These are phyloP conservation scores for Sycophila texana DNA, from an alignment of 2,888 invertebrate species.

Conservation along the genomic window DNA sequence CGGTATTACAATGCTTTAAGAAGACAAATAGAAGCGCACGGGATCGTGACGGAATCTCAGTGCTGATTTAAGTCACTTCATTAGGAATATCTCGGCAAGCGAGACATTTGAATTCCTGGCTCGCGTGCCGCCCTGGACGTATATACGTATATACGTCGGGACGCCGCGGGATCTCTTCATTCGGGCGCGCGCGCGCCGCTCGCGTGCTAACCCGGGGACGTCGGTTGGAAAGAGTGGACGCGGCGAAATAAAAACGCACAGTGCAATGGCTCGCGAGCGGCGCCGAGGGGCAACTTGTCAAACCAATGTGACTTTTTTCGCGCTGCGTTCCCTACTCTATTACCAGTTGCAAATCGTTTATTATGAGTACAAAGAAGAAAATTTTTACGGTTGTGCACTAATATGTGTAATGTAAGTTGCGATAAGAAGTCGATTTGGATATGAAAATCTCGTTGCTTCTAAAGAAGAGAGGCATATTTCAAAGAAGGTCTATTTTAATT, in stretches of 20 bases:
- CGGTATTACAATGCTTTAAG: slow-evolving; percentile 31
- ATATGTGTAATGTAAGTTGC: too few relatives aligned
- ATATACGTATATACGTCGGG: slow-evolving; percentile 17
- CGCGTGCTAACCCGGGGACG: not conserved
- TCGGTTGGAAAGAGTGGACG: not conserved
- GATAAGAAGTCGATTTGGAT: too few relatives aligned
- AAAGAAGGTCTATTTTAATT: too few relatives aligned
- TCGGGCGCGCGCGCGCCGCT: not conserved
- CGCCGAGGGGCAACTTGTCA: slow-evolving; percentile 12
- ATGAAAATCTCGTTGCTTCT: too few relatives aligned
- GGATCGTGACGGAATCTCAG: slow-evolving; percentile 45
- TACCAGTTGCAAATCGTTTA: too few relatives aligned
- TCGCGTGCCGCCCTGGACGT: slow-evolving; percentile 45
- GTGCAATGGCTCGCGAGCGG: slow-evolving; percentile 21
- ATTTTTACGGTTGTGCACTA: too few relatives aligned
- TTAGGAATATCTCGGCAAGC: slow-evolving; percentile 49
- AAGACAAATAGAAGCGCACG: slow-evolving; percentile 44
- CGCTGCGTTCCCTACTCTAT: not conserved
- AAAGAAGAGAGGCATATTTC: too few relatives aligned
- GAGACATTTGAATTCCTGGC: slow-evolving; percentile 51
- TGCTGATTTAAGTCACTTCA: slow-evolving; percentile 53
- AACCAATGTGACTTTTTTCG: not conserved
- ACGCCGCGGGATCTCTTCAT: slow-evolving; percentile 42
- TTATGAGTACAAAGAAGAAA: too few relatives aligned
- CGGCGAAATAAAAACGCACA: not conserved